Percentiles rank a stretch among this genome's conserved stretches.
Conservation (phyloP, 1,140 invertebrate genomes). For the Diorhabda carinulata region DNA sequence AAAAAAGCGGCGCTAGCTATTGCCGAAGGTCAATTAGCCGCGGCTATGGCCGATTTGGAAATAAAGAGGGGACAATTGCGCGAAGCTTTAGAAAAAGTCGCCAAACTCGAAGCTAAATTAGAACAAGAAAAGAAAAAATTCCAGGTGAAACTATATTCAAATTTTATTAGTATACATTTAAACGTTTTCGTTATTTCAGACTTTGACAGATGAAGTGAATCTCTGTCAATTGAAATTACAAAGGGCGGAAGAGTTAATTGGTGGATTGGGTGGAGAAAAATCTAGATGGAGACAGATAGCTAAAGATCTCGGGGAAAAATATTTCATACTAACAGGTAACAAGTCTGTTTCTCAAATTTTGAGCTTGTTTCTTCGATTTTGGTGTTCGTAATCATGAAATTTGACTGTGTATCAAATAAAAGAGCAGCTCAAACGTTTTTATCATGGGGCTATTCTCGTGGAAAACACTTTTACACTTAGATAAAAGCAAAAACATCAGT, state of each 20-base stretch:
- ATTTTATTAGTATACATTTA: not conserved
- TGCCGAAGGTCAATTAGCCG: slow-evolving; percentile 60
- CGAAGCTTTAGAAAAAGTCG: slow-evolving; percentile 62
- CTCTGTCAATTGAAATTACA: slow-evolving; percentile 86
- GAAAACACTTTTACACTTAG: not conserved
- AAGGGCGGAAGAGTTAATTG: slow-evolving; percentile 88
- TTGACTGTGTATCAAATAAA: not conserved
- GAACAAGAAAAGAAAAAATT: slow-evolving; percentile 54
- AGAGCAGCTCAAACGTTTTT: not conserved
- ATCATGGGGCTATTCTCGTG: not conserved
- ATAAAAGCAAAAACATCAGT: too few relatives aligned
- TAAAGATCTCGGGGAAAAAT: slow-evolving; percentile 65
- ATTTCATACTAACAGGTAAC: slow-evolving; percentile 55
- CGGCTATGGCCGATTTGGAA: slow-evolving; percentile 65
- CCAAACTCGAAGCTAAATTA: slow-evolving; percentile 66
- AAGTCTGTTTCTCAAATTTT: not conserved
- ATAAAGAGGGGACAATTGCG: slow-evolving; percentile 73
- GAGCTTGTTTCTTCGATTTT: not conserved
- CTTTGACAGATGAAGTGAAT: slow-evolving; percentile 76
- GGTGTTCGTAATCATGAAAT: not conserved
- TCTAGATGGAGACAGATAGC: slow-evolving; percentile 78
- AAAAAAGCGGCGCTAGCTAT: slow-evolving; percentile 75
- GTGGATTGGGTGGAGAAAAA: slow-evolving; percentile 79
- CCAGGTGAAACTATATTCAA: slow-evolving; percentile 42
- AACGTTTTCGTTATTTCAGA: slow-evolving; percentile 50